phyloP scores from a whole-genome alignment of 2,888 invertebrate species.

The Erebia palarica region DNA sequence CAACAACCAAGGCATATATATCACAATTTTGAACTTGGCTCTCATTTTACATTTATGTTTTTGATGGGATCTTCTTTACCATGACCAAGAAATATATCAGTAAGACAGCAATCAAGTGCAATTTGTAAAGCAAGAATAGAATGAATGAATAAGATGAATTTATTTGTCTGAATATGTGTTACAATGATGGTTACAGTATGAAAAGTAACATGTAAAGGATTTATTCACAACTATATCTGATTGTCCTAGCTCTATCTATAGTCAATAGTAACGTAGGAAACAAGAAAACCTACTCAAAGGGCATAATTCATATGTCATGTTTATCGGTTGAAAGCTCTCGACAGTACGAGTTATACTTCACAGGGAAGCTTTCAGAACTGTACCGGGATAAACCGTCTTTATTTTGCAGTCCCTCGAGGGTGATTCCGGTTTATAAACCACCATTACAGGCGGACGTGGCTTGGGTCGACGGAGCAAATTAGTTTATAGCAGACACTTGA shows the following conservation, averaged over 20 bases:
- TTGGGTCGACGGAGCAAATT: constrained; percentile 8
- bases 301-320: constrained; percentile 14
- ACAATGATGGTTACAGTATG: too few relatives aligned
- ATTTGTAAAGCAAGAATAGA: too few relatives aligned
- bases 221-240: too few relatives aligned
- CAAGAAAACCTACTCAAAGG: neutral
- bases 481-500: constrained; percentile 14
- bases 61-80: too few relatives aligned
- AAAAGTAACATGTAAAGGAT: too few relatives aligned
- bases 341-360: neutral
- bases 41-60: too few relatives aligned
- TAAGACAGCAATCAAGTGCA: too few relatives aligned
- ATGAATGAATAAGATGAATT: too few relatives aligned
- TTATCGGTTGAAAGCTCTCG: neutral
- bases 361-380: neutral
- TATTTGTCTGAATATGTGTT: too few relatives aligned
- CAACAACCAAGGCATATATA: too few relatives aligned
- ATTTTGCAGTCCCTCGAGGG: constrained; percentile 2
- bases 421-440: constrained; percentile 4
- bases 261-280: neutral
- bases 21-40: too few relatives aligned
- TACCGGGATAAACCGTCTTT: constrained; percentile 6
- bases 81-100: too few relatives aligned
- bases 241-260: neutral
- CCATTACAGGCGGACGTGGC: constrained; percentile 7